Base-by-base conservation (phyloP, 2,113 vertebrate genomes). In the Vanacampus margaritifer region DNA sequence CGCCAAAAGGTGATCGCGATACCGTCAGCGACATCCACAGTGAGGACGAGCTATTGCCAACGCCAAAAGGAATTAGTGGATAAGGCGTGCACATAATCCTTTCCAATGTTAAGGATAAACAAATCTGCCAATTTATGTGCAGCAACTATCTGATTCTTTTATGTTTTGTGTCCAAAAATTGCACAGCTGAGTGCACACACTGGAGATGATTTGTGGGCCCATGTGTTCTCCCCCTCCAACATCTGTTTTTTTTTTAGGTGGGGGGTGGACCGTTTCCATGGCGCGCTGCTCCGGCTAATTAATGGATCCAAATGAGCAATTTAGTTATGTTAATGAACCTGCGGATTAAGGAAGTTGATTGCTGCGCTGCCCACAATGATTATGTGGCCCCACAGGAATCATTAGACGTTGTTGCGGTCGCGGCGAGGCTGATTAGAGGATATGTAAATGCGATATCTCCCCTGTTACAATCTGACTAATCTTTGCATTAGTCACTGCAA, bases 1-100 rank as follows among this genome's bases (percentile, higher is more conserved):
- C 26, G 83, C 87, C 2, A 91, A 90, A 82, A 94, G 91, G 96
- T 96, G 70, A 65, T 4, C 3, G 7, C 6, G 7, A 51, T 69
- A 46, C 7, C 14, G 7, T 1, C 21, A n/a, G 45, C 21, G 8
- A 2, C 48, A 50, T n/a, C 48, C 0, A 6, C 53, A 17, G 2
- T 32, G 24, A 3, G 28, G 16, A 35, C 28, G 28, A 35, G 56
- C 56, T 35, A 9, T 58, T 35, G 21, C 17, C 32, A 36, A 8
- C 28, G 16, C n/a, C 8, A 21, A 17, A 8, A 35, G 16, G 13
- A 57, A 57, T 35, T 19, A 5, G 23, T 26, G 51, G 51, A 57
- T 17, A 16, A 35, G 57, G 19, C 45, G 9, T 51, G 6, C 36
- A n/a, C 32, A 37, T 59, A 36, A 37, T 59, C 19, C 19, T 37